phyloP scores from a whole-genome alignment of 2,888 invertebrate species.

The Ceramica pisi region DNA sequence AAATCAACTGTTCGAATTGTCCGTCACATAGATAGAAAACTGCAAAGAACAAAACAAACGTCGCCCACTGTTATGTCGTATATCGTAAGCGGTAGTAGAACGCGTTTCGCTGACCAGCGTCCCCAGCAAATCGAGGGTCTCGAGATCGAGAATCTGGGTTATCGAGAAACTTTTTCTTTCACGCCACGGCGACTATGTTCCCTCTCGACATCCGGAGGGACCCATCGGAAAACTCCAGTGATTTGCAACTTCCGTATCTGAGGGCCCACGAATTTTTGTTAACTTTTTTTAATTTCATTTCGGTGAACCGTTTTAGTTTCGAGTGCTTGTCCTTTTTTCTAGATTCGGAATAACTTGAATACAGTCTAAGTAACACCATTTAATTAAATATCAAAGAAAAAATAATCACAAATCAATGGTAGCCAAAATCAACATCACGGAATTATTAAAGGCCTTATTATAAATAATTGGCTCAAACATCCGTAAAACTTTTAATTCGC shows the following conservation, averaged over 20 bases:
- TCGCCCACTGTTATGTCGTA: conserved; percentile 17
- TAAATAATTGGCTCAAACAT: conserved; percentile 9
- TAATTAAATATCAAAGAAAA: not conserved
- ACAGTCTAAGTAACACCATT: no score
- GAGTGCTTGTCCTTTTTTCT: not conserved
- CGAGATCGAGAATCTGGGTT: no score
- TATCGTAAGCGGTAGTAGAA: conserved; percentile 17
- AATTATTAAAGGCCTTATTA: conserved; percentile 6
- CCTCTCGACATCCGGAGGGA: conserved; percentile 81
- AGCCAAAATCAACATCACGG: not conserved
- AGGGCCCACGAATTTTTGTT: conserved; percentile 66
- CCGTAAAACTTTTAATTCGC: conserved; percentile 28
- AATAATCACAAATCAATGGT: not conserved
- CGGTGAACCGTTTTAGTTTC: conserved; percentile 13
- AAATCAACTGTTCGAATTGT: not conserved
- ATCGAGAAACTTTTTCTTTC: conserved; percentile 58
- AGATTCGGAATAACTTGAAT: not conserved
- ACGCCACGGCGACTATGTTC: conserved; percentile 68
- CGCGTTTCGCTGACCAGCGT: conserved; percentile 47
- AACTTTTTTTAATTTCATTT: conserved; percentile 28
- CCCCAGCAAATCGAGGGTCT: conserved; percentile 57
- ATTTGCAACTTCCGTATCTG: conserved; percentile 82
- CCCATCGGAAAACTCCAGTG: conserved; percentile 80
- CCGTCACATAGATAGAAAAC: conserved; percentile 18
- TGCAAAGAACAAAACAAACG: conserved; percentile 25